Conservation (phyloP, 2,888 invertebrate genomes). For the Micropterix aruncella region DNA sequence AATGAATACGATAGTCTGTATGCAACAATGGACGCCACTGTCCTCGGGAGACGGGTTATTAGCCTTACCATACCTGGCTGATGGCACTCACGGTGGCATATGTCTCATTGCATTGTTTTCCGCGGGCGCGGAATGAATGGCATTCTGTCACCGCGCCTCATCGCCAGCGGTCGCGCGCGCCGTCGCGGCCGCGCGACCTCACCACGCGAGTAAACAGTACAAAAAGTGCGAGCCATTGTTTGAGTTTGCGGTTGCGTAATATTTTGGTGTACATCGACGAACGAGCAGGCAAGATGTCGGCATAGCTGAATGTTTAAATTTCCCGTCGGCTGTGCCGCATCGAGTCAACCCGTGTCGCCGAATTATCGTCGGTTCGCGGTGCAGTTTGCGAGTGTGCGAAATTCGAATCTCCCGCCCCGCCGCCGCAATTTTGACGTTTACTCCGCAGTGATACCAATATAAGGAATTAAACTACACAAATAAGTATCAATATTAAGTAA, state of each 20-base stretch:
- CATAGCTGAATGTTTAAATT: slow-evolving; percentile 65
- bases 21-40: no score
- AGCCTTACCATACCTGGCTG: no score
- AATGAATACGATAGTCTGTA: no score
- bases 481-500: no score
- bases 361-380: slow-evolving; percentile 30
- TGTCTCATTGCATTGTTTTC: neutral
- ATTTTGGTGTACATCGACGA: neutral
- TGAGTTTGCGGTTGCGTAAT: neutral
- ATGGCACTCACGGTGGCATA: no score
- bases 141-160: neutral
- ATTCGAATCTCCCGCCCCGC: no score
- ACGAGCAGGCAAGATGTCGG: slow-evolving; percentile 76
- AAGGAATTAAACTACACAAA: no score
- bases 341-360: slow-evolving; percentile 60
- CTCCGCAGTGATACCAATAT: no score
- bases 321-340: slow-evolving; percentile 72
- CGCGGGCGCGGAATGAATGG: neutral
- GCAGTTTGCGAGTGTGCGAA: no score
- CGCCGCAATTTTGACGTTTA: no score
- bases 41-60: no score
- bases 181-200: slow-evolving; percentile 8
- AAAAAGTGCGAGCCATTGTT: neutral
- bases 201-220: neutral
- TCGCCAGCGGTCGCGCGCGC: slow-evolving; percentile 4